Conservation (phyloP, 1,140 invertebrate genomes). For the Myzus persicae region DNA sequence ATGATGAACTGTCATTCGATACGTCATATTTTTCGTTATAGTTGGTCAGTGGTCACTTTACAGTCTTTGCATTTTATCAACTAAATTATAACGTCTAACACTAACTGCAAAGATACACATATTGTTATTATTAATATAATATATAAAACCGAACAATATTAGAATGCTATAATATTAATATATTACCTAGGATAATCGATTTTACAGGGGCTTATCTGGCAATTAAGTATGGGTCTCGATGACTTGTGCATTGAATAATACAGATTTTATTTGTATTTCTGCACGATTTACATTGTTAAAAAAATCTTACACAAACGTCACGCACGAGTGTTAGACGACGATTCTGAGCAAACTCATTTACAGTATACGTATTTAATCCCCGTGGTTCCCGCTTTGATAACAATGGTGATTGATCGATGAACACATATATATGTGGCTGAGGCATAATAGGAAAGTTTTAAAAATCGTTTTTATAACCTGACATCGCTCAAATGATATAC, state of each 20-base stretch:
- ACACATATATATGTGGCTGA: neutral
- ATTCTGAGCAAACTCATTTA: neutral
- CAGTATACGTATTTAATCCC: neutral
- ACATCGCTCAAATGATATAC: neutral
- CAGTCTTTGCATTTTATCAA: neutral
- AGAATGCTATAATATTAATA: neutral
- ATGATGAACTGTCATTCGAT: neutral
- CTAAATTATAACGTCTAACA: neutral
- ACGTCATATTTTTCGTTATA: no score
- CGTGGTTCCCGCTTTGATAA: neutral
- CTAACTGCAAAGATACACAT: neutral
- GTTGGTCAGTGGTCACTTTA: no score
- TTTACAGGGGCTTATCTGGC: neutral
- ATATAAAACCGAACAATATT: neutral
- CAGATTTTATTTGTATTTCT: neutral
- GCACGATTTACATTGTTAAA: neutral
- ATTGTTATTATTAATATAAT: no score
- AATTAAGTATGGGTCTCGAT: neutral
- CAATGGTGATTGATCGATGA: neutral
- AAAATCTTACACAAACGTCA: neutral
- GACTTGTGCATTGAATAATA: neutral
- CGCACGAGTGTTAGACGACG: neutral
- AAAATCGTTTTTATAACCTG: conserved; percentile 10
- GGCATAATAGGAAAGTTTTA: neutral
- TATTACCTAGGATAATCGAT: neutral